phyloP scores from a whole-genome alignment of 2,797 vertebrate species.

The Sebastes matsubarae region DNA sequence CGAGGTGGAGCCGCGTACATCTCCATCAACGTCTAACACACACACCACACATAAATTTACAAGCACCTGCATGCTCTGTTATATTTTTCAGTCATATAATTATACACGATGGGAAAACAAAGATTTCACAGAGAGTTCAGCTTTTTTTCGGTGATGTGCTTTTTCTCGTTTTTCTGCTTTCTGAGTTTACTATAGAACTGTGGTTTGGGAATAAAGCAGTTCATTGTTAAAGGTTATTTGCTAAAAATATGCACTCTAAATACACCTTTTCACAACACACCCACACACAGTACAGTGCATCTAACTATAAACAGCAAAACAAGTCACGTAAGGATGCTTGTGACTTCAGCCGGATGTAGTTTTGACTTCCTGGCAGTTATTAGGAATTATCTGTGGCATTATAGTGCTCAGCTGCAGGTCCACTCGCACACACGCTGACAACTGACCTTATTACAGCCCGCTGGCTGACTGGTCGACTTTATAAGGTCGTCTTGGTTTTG shows the following conservation, averaged over 20 bases:
- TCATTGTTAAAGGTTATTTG: slow-evolving; percentile 24
- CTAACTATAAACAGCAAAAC: not conserved
- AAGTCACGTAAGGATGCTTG: not conserved
- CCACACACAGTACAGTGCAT: not conserved
- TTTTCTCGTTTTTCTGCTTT: not conserved
- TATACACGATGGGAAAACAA: not conserved
- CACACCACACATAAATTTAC: not conserved
- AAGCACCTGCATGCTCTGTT: slow-evolving; percentile 22
- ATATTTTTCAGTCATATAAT: slow-evolving; percentile 6
- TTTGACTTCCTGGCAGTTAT: slow-evolving; percentile 8
- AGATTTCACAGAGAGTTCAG: not conserved
- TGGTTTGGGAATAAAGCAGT: slow-evolving; percentile 13
- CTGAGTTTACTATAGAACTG: not conserved
- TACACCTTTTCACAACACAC: not conserved
- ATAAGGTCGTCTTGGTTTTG: slow-evolving; percentile 24
- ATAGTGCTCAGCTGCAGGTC: slow-evolving; percentile 8
- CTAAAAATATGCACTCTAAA: not conserved
- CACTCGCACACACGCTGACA: slow-evolving; percentile 21
- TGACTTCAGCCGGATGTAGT: not conserved
- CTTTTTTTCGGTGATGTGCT: not conserved
- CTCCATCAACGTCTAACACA: slow-evolving; percentile 20
- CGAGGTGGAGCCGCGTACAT: slow-evolving; percentile 41
- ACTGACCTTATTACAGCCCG: slow-evolving; percentile 54
- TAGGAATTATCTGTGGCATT: slow-evolving; percentile 9
- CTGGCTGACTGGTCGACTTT: slow-evolving; percentile 38